These are phyloP conservation scores for Cacoxenus indagator DNA, from an alignment of 2,888 invertebrate genomes.

Conservation along the genomic window DNA sequence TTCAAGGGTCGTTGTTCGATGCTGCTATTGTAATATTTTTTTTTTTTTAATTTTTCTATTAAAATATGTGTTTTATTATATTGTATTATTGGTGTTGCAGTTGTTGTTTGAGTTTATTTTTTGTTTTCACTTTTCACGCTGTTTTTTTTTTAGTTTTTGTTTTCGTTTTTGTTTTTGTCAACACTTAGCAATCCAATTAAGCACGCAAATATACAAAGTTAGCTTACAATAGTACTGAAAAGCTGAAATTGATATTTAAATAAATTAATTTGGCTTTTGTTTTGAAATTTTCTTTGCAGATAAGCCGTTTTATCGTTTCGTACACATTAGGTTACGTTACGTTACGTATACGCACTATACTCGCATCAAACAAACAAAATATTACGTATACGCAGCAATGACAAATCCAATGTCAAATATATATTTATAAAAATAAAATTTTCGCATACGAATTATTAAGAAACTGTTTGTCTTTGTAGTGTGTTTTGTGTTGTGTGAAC, in stretches of 20 bases:
- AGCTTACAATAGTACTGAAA: background rate
- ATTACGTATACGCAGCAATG: slow-evolving; percentile 63
- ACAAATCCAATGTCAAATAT: slow-evolving; percentile 68
- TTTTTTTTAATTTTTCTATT: background rate
- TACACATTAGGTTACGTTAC: background rate
- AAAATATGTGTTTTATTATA: background rate
- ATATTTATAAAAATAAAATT: slow-evolving; percentile 62
- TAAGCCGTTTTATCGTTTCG: background rate
- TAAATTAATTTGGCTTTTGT: background rate
- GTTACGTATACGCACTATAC: background rate
- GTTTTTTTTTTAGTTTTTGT: background rate
- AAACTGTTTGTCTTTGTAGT: background rate
- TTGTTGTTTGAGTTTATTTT: background rate
- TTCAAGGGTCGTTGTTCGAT: slow-evolving; percentile 5
- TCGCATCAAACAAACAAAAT: slow-evolving; percentile 27
- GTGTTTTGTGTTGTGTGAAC: slow-evolving; percentile 1
- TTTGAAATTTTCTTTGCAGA: background rate
- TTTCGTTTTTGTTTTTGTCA: background rate
- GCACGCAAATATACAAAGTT: background rate
- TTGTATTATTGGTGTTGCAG: background rate
- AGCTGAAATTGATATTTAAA: background rate
- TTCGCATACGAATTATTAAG: slow-evolving; percentile 26
- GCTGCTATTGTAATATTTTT: no score
- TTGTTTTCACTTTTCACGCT: slow-evolving; percentile 6
- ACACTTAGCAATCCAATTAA: slow-evolving; percentile 13